Conservation (phyloP, 2,797 vertebrate genomes). For the Dallia pectoralis region DNA sequence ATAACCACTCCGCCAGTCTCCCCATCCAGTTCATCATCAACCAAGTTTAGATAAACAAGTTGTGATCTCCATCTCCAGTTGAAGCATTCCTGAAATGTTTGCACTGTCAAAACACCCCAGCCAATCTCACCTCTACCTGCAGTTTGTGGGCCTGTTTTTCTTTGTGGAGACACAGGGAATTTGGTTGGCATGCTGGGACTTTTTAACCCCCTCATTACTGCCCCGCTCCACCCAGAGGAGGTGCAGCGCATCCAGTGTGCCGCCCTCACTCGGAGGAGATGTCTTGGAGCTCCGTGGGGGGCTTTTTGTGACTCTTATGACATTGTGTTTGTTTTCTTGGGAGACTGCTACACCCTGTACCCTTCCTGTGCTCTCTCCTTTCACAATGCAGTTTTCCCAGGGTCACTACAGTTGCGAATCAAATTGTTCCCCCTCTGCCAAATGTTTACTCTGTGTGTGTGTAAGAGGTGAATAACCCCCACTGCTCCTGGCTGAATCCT, state of each 20-base stretch:
- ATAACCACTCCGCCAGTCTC: background rate
- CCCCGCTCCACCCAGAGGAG: background rate
- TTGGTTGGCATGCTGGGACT: slow-evolving; percentile 11
- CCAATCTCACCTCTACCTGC: background rate
- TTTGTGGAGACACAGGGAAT: slow-evolving; percentile 30
- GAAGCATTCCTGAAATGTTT: slow-evolving; percentile 3
- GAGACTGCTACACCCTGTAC: background rate
- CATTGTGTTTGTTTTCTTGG: background rate
- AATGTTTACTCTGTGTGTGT: slow-evolving; percentile 36
- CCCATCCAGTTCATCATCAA: background rate
- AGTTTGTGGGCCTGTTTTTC: slow-evolving; percentile 18
- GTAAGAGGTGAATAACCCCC: background rate
- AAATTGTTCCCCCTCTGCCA: slow-evolving; percentile 56
- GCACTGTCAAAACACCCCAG: background rate
- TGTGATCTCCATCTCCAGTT: background rate
- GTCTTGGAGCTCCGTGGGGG: too few relatives aligned
- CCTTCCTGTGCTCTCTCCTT: background rate
- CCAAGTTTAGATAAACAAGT: background rate
- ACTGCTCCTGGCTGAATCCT: too few relatives aligned
- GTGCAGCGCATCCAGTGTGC: background rate
- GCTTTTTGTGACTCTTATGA: background rate
- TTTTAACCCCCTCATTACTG: slow-evolving; percentile 19
- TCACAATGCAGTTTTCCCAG: slow-evolving; percentile 46
- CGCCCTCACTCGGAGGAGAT: background rate
- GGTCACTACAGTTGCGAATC: slow-evolving; percentile 59